These are phyloP conservation scores for Mimumesa dahlbomi DNA, from an alignment of 2,888 invertebrate genomes.

Conservation along the genomic window DNA sequence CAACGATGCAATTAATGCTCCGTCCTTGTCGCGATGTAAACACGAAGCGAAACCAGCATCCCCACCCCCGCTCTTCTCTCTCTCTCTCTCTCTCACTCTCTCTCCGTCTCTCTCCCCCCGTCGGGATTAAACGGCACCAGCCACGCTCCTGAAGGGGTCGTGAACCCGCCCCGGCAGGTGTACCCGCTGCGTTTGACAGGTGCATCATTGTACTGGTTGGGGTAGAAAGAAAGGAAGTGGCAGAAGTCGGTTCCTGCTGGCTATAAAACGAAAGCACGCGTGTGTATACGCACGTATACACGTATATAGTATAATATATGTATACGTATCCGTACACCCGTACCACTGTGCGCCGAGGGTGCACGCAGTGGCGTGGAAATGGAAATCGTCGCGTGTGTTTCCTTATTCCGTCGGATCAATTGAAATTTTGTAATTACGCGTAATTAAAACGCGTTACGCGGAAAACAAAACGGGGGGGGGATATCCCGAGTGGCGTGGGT, in stretches of 20 bases:
- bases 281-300: too few species aligned
- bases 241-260: slow-evolving; percentile 29
- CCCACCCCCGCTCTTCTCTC: background rate
- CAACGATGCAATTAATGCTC: slow-evolving; percentile 54
- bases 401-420: too few species aligned
- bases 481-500: too few species aligned
- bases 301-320: too few species aligned
- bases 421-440: too few species aligned
- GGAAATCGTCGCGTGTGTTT: too few species aligned
- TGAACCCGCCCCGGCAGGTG: slow-evolving; percentile 49
- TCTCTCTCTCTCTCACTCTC: background rate
- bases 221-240: slow-evolving; percentile 44
- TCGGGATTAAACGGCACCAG: slow-evolving; percentile 46
- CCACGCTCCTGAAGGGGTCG: slow-evolving; percentile 16
- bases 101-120: background rate
- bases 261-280: background rate
- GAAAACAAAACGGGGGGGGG: too few species aligned
- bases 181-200: slow-evolving; percentile 57
- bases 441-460: too few species aligned
- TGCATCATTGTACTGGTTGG: slow-evolving; percentile 51
- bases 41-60: slow-evolving; percentile 34
- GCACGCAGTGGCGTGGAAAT: background rate
- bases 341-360: background rate
- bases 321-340: too few species aligned
- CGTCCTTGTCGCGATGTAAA: slow-evolving; percentile 39